Percentiles rank a stretch among this genome's conserved stretches.
These are phyloP conservation scores for Mimas tiliae DNA, from an alignment of 2,888 invertebrate species.

Conservation along the genomic window DNA sequence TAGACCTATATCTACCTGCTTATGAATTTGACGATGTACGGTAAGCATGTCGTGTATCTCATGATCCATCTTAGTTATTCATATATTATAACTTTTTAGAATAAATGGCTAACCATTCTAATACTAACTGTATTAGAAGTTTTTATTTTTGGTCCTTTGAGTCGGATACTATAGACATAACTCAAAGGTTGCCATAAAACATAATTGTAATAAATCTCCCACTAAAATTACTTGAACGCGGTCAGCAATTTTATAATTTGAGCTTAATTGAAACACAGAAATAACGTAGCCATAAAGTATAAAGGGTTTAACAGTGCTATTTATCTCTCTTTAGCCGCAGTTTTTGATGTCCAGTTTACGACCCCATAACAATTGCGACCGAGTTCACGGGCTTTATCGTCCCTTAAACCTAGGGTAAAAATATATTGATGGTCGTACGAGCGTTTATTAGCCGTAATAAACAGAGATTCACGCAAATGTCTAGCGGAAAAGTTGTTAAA, in stretches of 20 bases:
- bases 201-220: too few species aligned
- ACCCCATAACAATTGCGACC: not conserved
- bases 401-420: conserved; percentile 13
- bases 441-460: conserved; percentile 11
- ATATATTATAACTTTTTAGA: too few species aligned
- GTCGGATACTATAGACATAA: too few species aligned
- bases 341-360: conserved; percentile 17
- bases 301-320: conserved; percentile 18
- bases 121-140: too few species aligned
- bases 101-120: too few species aligned
- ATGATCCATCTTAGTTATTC: too few species aligned
- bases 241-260: not conserved
- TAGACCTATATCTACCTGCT: too few species aligned
- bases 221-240: not conserved
- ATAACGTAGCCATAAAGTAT: not conserved
- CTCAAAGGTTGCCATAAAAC: too few species aligned
- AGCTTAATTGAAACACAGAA: not conserved
- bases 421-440: conserved; percentile 4
- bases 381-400: conserved; percentile 14
- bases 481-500: not conserved
- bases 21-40: too few species aligned
- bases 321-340: conserved; percentile 1
- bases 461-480: not conserved
- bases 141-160: too few species aligned
- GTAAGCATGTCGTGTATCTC: too few species aligned